Conservation (phyloP, 1,140 invertebrate species). For the Brachystomella parvula region DNA sequence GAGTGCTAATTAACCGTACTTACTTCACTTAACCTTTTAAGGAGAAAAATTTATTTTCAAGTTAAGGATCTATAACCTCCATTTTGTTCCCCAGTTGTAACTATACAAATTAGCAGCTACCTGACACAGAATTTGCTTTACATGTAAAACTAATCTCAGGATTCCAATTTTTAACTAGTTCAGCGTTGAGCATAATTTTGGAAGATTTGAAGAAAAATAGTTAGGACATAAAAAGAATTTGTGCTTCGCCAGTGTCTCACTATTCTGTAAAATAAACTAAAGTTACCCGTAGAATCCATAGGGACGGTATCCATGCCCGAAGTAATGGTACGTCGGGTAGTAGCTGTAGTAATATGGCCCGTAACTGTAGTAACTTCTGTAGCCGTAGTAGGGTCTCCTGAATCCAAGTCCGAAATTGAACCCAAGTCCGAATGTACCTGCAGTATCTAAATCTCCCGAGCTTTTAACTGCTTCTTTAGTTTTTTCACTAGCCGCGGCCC, state of each 20-base stretch:
- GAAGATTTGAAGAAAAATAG: not conserved
- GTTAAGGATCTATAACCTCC: too few relatives aligned
- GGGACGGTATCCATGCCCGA: too few relatives aligned
- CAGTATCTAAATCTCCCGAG: not conserved
- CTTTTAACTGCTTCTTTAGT: not conserved
- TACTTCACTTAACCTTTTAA: too few relatives aligned
- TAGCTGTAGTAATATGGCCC: conserved; percentile 1
- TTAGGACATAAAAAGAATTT: not conserved
- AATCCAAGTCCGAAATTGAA: not conserved
- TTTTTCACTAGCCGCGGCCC: not conserved
- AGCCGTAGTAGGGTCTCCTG: not conserved
- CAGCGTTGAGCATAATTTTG: too few relatives aligned
- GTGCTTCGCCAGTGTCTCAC: not conserved
- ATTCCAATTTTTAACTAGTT: too few relatives aligned
- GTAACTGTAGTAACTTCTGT: not conserved
- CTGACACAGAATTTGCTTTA: too few relatives aligned
- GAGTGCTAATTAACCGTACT: too few relatives aligned
- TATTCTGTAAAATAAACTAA: not conserved
- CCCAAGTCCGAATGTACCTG: not conserved
- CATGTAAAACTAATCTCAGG: too few relatives aligned
- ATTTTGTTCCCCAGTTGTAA: too few relatives aligned
- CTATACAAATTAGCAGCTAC: too few relatives aligned
- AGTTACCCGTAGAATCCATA: not conserved
- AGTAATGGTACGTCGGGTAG: not conserved
- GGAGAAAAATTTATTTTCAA: too few relatives aligned